Evolutionary conservation across 2,797 vertebrate species (phyloP), one percentile per base, ranked within the genome.

Genomic region (Coendou prehensilis): DNA sequence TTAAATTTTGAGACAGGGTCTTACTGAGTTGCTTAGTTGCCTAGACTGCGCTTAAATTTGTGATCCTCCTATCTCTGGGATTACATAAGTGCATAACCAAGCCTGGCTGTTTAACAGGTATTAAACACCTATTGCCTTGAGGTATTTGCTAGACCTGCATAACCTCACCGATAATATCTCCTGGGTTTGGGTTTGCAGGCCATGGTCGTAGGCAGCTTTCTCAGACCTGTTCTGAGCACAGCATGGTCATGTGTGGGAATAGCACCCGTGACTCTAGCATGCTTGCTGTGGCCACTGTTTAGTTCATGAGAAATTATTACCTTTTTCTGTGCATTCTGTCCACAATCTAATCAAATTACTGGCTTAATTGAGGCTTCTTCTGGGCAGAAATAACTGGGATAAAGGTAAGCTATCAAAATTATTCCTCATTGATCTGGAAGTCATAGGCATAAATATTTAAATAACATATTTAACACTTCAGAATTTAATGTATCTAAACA

Each of bases 271-370:
- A 33, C 57, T 63, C 47, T 90, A 17, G 4, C 71, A 63, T n/a
- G 47, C 14, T 64, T 69, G 17, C 30, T 86, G 41, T 6, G 93
- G 13, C 3, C 15, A 6, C 63, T 20, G 26, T 57, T 54, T 78
- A 83, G 20, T 87, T 87, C 26, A 41, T 67, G 52, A 28, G 23
- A 57, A 57, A 47, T 67, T 28, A 82, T 95, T 92, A 4, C 64
- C 69, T 90, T 10, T 50, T 87, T 84, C 17, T 61, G 14, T 92
- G 4, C 6, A 71, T 96, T 93, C 22, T 94, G 8, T 93, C 71
- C 54, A 52, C 2, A 90, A 22, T 71, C 52, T 17, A 71, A 4
- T 89, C 23, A 81, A 87, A 63, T 94, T 41, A 83, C 64, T 81
- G 17, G n/a, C 5, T 89, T 37, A 47, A 17, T 3, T 61, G 7